A percentile compares a stretch with the other conserved stretches of the same genome.
Conservation (phyloP, 2,797 vertebrate genomes). For the Pseudocheirus occidentalis region DNA sequence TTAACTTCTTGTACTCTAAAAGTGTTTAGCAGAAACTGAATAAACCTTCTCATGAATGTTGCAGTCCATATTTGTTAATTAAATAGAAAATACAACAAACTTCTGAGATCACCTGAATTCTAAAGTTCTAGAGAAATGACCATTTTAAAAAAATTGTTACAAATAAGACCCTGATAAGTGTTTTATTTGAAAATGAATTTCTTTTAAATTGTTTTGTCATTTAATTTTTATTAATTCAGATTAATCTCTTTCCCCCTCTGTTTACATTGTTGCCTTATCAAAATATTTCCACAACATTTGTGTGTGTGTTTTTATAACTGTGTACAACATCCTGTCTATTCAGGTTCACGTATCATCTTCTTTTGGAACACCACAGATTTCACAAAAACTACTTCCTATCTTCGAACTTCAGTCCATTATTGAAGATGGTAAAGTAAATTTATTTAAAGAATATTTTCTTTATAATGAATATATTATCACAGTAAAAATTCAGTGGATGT, state of each 20-base stretch:
- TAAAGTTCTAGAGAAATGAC: not conserved
- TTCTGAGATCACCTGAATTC: not conserved
- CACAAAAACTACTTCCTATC: slow-evolving; percentile 86
- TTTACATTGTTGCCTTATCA: slow-evolving; percentile 24
- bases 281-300: slow-evolving; percentile 16
- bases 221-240: slow-evolving; percentile 37
- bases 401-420: slow-evolving; percentile 89
- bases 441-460: slow-evolving; percentile 44
- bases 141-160: not conserved
- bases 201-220: slow-evolving; percentile 33
- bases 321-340: slow-evolving; percentile 64
- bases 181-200: slow-evolving; percentile 10
- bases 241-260: not conserved
- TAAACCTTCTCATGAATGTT: not conserved
- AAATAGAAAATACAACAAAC: not conserved
- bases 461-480: slow-evolving; percentile 2
- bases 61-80: not conserved
- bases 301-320: not conserved
- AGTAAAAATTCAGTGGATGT: not conserved
- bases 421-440: slow-evolving; percentile 89
- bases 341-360: slow-evolving; percentile 79
- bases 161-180: not conserved
- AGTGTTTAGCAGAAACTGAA: not conserved
- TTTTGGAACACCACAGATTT: slow-evolving; percentile 86
- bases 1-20: not conserved